These are phyloP conservation scores for Dinomys branickii DNA, from an alignment of 2,113 vertebrate genomes.

Conservation along the genomic window DNA sequence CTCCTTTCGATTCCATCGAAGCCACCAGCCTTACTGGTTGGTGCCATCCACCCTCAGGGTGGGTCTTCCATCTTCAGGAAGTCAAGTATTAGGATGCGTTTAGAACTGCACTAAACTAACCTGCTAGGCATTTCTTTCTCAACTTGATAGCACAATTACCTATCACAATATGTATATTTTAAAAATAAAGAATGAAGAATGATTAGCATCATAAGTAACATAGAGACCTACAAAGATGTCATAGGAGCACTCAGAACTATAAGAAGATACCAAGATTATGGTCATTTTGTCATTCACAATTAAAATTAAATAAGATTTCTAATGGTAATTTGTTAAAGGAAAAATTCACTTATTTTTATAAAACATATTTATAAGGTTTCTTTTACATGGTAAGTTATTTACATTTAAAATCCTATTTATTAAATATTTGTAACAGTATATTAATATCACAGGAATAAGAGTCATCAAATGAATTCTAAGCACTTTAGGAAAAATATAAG, in stretches of 20 bases:
- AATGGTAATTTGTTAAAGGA: not conserved
- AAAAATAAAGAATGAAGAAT: not conserved
- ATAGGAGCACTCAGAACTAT: not conserved
- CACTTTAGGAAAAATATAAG: not conserved
- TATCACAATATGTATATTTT: not conserved
- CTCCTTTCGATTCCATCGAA: not conserved
- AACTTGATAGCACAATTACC: not conserved
- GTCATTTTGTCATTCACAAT: not conserved
- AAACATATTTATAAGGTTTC: not conserved
- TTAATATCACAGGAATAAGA: not conserved
- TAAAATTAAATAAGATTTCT: not conserved
- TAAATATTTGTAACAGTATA: not conserved
- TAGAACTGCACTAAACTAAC: not conserved
- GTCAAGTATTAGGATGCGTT: not conserved
- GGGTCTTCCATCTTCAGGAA: not conserved
- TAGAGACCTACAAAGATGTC: not conserved
- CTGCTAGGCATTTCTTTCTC: not conserved
- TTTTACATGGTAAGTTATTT: not conserved
- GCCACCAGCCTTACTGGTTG: not conserved
- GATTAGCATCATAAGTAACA: not conserved
- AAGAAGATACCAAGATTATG: not conserved
- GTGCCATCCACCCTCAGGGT: not conserved
- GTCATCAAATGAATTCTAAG: not conserved
- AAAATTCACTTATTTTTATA: not conserved
- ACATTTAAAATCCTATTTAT: not conserved